Percentiles rank a stretch among this genome's conserved stretches.
Conservation (phyloP, 2,888 invertebrate species). For the Branchipolynoe longqiensis region DNA sequence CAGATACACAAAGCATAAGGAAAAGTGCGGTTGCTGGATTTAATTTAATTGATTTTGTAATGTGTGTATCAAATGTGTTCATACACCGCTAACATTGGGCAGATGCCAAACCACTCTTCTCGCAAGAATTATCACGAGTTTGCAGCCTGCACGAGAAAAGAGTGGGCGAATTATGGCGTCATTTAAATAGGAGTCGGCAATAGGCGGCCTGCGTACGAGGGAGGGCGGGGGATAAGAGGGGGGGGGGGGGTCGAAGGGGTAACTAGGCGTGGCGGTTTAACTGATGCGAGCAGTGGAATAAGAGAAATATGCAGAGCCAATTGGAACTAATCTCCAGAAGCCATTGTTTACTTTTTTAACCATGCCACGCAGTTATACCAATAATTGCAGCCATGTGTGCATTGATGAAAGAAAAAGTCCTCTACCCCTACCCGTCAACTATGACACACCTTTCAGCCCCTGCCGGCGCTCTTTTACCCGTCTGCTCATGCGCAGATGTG, state of each 20-base stretch:
- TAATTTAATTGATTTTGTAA: no score
- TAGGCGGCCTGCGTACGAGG: no score
- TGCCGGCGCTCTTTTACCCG: not conserved
- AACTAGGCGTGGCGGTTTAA: no score
- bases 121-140: not conserved
- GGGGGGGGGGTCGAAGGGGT: not conserved
- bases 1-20: no score
- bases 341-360: conserved; percentile 1
- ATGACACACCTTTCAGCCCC: no score
- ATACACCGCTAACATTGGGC: no score
- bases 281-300: no score
- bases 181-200: no score
- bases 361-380: not conserved
- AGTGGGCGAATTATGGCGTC: not conserved
- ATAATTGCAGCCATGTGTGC: conserved; percentile 1
- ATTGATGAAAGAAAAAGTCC: not conserved
- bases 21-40: no score
- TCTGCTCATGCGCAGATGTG: not conserved
- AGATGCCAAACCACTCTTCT: conserved; percentile 8
- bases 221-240: not conserved
- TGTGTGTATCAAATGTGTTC: no score
- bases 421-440: no score
- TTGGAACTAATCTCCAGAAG: not conserved
- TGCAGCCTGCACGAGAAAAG: not conserved
- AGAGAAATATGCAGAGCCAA: no score